These are phyloP conservation scores for Idaea biselata DNA, from an alignment of 2,888 invertebrate species.

Conservation along the genomic window DNA sequence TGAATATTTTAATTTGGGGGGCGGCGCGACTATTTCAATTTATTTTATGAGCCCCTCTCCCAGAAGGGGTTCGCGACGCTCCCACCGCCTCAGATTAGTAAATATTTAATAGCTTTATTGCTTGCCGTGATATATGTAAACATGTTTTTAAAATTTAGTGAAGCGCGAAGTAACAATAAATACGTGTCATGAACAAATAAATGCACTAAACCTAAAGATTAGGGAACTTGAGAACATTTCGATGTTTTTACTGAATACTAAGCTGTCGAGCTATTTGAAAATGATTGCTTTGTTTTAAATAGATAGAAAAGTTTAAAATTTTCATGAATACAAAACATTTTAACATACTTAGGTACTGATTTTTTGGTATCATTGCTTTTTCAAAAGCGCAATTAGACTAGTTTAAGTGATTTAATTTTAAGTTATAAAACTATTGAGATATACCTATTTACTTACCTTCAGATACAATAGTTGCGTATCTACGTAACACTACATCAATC, in stretches of 20 bases:
- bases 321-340: no score
- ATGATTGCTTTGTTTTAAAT: no score
- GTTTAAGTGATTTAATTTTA: no score
- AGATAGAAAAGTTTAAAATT: no score
- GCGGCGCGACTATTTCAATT: conserved; percentile 81
- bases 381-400: no score
- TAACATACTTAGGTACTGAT: no score
- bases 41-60: conserved; percentile 77
- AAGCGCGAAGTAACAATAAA: conserved; percentile 17
- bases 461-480: background rate
- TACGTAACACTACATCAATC: background rate
- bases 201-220: background rate
- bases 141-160: conserved; percentile 64
- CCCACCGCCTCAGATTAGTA: conserved; percentile 78
- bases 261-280: no score
- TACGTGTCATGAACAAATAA: background rate
- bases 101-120: conserved; percentile 81
- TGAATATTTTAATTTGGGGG: conserved; percentile 82
- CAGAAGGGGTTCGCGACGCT: conserved; percentile 76
- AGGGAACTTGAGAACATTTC: no score
- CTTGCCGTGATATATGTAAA: conserved; percentile 74
- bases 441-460: background rate
- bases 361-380: no score
- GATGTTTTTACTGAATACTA: no score
- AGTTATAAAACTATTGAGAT: no score